Percentiles rank a stretch among this genome's conserved stretches.
Conservation (phyloP, 2,888 invertebrate species). For the Rhopalosiphum nymphaeae region DNA sequence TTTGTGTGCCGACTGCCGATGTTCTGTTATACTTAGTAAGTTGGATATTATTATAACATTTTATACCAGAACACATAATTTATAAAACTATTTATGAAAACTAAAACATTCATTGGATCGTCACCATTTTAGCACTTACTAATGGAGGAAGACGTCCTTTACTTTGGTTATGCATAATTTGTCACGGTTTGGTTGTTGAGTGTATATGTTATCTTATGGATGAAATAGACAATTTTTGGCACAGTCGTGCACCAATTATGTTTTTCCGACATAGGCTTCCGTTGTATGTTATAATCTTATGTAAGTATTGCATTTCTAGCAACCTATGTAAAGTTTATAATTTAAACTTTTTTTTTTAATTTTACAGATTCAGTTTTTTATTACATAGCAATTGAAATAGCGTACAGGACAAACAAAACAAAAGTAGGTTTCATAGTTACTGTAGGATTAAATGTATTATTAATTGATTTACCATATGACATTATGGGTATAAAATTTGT, state of each 20-base stretch:
- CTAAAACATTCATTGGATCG: not conserved
- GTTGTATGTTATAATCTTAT: conserved; percentile 80
- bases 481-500: conserved; percentile 83
- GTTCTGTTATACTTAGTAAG: not conserved
- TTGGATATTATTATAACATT: not conserved
- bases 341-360: not conserved
- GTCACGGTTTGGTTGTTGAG: conserved; percentile 82
- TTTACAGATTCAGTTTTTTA: conserved; percentile 57
- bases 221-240: conserved; percentile 87
- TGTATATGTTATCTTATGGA: conserved; percentile 79
- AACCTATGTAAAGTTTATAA: not conserved
- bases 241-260: conserved; percentile 81
- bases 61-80: not conserved
- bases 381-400: conserved; percentile 54
- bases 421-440: conserved; percentile 66
- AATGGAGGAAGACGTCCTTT: conserved; percentile 82
- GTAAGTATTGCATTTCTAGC: conserved; percentile 73
- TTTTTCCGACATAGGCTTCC: conserved; percentile 81
- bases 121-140: conserved; percentile 74
- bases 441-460: conserved; percentile 79
- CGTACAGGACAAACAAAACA: conserved; percentile 30
- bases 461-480: conserved; percentile 85
- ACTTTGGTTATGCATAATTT: conserved; percentile 80
- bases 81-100: not conserved
- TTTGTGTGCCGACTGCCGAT: not conserved